Evolutionary conservation across 2,113 vertebrate species (phyloP), one percentile per base, ranked within the genome.

Genomic region (Procavia capensis): DNA sequence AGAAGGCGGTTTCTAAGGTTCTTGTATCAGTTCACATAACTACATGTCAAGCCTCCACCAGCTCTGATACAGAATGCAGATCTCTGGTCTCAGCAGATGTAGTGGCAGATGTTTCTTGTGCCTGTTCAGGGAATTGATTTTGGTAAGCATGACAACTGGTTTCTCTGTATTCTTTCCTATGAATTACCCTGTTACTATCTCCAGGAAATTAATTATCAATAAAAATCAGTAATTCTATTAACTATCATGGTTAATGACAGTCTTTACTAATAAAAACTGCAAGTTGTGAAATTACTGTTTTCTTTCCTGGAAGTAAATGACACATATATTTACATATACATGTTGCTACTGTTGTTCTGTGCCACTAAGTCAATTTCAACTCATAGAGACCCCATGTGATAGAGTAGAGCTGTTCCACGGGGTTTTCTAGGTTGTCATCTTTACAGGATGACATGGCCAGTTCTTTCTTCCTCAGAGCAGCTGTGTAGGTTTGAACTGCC

Each of bases 121-220:
- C 96, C 96, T 59, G 61, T 61, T 97, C 96, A 94, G 96, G 94
- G 97, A 97, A 93, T 97, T 88, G 20, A 91, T 81, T 82, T 80
- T 78, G 81, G 25, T 84, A 61, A 7, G 27, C 19, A 68, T 25
- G 54, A 74, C 25, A 45, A 43, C 85, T 90, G 66, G 59, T 63
- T 96, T 61, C 90, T 78, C 54, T 89, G 93, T 50, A 59, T 91
- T 68, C 82, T 68, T 95, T 88, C 90, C 75, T 90, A 57, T 92
- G 25, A 25, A 98, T 99, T 98, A 97, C 99, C 80, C 95, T 84
- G 94, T 95, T 95, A 96, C 88, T 43, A 1, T 13, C 2, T 19
- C 70, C 90, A 90, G 34, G 41, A 94, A 95, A 96, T 1, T 43
- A 97, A 95, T 94, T 80, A 96, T 47, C 66, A 84, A 14, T 7